Percentiles rank a stretch among this genome's conserved stretches.
Conservation (phyloP, 2,113 vertebrate genomes). For the Hymenochirus boettgeri region DNA sequence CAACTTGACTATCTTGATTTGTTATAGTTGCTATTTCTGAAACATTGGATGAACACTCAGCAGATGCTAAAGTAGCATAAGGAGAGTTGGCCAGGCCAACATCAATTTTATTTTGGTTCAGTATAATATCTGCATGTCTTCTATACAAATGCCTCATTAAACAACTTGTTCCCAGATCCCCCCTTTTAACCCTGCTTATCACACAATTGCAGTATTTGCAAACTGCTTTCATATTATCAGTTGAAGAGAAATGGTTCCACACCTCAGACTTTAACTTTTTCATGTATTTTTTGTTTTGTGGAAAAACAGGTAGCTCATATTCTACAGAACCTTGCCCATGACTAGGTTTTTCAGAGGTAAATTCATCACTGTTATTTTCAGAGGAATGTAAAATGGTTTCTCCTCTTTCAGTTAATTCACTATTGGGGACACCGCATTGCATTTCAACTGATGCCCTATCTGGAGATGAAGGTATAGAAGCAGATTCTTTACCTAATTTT, state of each 20-base stretch:
- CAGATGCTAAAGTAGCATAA: slow-evolving; percentile 64
- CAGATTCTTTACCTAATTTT: slow-evolving; percentile 65
- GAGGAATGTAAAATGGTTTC: slow-evolving; percentile 53
- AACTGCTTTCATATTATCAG: slow-evolving; percentile 86
- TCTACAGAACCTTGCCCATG: slow-evolving; percentile 53
- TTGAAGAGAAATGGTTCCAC: slow-evolving; percentile 90
- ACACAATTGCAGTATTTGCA: slow-evolving; percentile 86
- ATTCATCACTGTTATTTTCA: slow-evolving; percentile 66
- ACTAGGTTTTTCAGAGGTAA: slow-evolving; percentile 69
- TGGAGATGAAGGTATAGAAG: slow-evolving; percentile 63
- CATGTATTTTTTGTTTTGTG: slow-evolving; percentile 91
- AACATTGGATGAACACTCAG: slow-evolving; percentile 69
- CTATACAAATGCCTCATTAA: slow-evolving; percentile 89
- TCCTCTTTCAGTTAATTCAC: slow-evolving; percentile 58
- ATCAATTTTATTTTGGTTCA: slow-evolving; percentile 73
- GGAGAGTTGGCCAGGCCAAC: slow-evolving; percentile 66
- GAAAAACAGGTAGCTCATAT: slow-evolving; percentile 69
- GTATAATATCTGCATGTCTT: slow-evolving; percentile 81
- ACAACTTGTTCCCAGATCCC: slow-evolving; percentile 90
- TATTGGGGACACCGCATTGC: slow-evolving; percentile 55
- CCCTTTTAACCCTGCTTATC: slow-evolving; percentile 87
- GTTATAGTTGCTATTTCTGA: slow-evolving; percentile 54
- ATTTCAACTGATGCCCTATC: slow-evolving; percentile 66
- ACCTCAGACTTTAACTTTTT: slow-evolving; percentile 90
- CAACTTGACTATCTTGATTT: slow-evolving; percentile 64